Conservation (phyloP, 37 sponge, comb jelly and placozoan species). For the Eunapius fragilis region DNA sequence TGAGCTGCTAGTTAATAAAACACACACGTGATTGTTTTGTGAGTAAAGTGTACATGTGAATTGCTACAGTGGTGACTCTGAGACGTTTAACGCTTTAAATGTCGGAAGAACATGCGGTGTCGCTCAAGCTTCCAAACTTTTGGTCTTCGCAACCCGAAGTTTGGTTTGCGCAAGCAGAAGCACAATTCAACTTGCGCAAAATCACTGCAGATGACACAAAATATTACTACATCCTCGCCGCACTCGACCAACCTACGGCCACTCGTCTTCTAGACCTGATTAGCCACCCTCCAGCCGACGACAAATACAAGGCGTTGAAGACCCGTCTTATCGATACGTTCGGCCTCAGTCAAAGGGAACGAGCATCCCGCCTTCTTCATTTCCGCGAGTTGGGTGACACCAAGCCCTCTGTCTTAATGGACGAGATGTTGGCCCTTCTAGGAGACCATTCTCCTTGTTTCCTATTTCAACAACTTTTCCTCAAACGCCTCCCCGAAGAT, state of each 20-base stretch:
- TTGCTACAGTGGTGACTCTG: no score
- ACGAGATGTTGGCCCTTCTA: conserved; percentile 31
- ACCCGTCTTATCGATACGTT: conserved; percentile 30
- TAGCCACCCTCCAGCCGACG: neutral
- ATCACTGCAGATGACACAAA: conserved; percentile 16
- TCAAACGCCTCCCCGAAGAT: conserved; percentile 10
- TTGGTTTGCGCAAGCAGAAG: no score
- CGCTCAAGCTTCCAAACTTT: no score
- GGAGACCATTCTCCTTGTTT: conserved; percentile 14
- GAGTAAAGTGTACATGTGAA: no score
- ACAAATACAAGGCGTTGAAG: conserved; percentile 27
- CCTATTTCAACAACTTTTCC: conserved; percentile 27
- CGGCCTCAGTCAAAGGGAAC: conserved; percentile 22
- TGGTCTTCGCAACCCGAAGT: no score
- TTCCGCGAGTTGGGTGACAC: no score
- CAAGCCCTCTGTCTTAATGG: neutral
- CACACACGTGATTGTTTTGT: no score
- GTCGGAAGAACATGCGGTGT: no score
- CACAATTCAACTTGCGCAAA: no score
- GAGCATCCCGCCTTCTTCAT: neutral
- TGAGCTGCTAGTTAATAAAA: no score
- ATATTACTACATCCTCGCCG: no score
- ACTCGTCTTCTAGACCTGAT: conserved; percentile 18
- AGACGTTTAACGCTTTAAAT: no score
- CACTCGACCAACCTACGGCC: neutral